Evolutionary conservation across 64 coral and sea anemone genomes (phyloP).

Genomic region (Platygyra sinensis): DNA sequence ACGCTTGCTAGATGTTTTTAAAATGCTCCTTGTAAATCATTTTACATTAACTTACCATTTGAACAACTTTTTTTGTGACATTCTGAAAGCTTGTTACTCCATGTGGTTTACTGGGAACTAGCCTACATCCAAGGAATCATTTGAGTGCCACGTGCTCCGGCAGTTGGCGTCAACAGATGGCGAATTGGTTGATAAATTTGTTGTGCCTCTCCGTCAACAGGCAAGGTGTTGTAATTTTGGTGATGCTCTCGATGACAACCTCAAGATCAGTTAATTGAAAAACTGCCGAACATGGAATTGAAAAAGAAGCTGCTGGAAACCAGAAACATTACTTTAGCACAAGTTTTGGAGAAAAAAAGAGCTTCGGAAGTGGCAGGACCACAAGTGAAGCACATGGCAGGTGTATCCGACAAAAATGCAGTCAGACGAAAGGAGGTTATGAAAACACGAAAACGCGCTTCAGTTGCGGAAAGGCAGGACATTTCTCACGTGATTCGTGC

Average conservation of each 20-base stretch:
- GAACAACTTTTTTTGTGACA: no score
- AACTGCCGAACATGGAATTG: constrained; percentile 25
- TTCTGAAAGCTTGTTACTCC: no score
- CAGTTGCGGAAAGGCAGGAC: constrained; percentile 56
- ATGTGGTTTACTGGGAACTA: no score
- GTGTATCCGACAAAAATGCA: neutral
- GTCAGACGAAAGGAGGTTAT: neutral
- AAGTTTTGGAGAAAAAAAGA: no score
- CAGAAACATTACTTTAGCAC: constrained; percentile 71
- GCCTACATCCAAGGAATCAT: no score
- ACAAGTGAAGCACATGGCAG: constrained; percentile 56
- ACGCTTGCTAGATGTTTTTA: no score
- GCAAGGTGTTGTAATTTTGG: constrained; percentile 62
- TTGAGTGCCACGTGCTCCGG: constrained; percentile 47
- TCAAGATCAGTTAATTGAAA: constrained; percentile 57
- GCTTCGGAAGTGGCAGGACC: constrained; percentile 43
- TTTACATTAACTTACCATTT: no score
- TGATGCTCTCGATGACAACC: constrained; percentile 20
- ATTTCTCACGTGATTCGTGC: constrained; percentile 51
- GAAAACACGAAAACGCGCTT: constrained; percentile 31
- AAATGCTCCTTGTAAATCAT: no score
- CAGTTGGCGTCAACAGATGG: constrained; percentile 18
- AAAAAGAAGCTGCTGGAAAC: constrained; percentile 67
- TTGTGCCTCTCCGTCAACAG: constrained; percentile 16
- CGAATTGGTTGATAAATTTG: constrained; percentile 27